These are phyloP conservation scores for Colostygia pectinataria DNA, from an alignment of 2,888 invertebrate species.

Conservation along the genomic window DNA sequence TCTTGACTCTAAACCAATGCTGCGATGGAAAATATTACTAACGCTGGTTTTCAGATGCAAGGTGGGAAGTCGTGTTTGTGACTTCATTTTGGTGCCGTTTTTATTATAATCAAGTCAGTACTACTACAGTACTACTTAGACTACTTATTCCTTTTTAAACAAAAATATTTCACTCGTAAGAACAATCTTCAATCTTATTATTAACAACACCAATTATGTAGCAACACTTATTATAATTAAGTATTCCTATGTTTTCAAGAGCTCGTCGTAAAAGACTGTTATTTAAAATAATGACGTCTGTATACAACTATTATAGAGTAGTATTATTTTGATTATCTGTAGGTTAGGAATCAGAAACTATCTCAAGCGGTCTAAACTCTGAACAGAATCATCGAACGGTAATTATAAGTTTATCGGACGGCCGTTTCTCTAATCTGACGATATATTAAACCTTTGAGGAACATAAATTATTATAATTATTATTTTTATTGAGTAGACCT, in stretches of 20 bases:
- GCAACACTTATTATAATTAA: conserved; percentile 21
- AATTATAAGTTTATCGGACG: conserved; percentile 37
- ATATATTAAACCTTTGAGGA: conserved; percentile 27
- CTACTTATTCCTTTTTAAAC: neutral
- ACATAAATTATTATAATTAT: neutral
- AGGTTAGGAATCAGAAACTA: conserved; percentile 32
- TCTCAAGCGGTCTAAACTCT: conserved; percentile 28
- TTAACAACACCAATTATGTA: conserved; percentile 21
- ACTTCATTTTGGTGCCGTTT: neutral
- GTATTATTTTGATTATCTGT: conserved; percentile 25
- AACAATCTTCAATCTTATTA: conserved; percentile 19
- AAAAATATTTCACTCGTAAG: conserved; percentile 3
- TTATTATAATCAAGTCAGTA: neutral
- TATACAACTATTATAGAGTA: conserved; percentile 21
- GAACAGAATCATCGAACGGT: conserved; percentile 32
- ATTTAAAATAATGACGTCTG: conserved; percentile 37
- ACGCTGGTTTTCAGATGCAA: conserved; percentile 4
- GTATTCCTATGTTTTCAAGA: conserved; percentile 25
- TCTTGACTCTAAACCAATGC: conserved; percentile 22
- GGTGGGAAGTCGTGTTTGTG: conserved; percentile 7
- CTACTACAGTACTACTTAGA: too few species aligned
- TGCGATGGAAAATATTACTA: neutral
- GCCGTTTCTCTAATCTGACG: conserved; percentile 35
- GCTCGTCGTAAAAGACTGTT: conserved; percentile 30
- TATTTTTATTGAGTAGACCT: neutral